These are phyloP conservation scores for Schlechtendalia chinensis DNA, from an alignment of 1,140 invertebrate species.

Conservation along the genomic window DNA sequence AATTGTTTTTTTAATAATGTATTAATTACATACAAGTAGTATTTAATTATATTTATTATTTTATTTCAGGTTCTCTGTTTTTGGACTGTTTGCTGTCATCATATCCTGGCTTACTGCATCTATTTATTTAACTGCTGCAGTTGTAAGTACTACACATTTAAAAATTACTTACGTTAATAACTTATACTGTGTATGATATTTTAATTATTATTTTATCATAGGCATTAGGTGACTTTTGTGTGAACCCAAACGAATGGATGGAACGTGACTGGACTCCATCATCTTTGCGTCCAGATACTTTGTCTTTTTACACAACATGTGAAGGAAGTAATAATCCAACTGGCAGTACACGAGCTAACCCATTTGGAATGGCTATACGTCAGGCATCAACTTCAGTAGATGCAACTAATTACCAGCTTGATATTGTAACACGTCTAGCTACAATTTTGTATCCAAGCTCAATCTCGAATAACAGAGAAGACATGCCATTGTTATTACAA, in stretches of 20 bases:
- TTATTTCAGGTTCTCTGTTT: constrained; percentile 70
- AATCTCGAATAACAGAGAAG: constrained; percentile 50
- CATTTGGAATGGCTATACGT: constrained; percentile 70
- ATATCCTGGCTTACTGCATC: constrained; percentile 85
- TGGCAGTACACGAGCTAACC: constrained; percentile 43
- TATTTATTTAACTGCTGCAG: constrained; percentile 74
- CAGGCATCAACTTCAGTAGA: constrained; percentile 72
- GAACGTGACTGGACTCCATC: constrained; percentile 54
- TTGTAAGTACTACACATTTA: constrained; percentile 57
- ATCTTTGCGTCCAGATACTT: constrained; percentile 61
- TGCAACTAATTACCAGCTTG: constrained; percentile 67
- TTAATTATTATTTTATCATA: constrained; percentile 51
- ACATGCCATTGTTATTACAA: constrained; percentile 44
- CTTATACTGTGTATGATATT: constrained; percentile 7
- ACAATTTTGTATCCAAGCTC: constrained; percentile 63
- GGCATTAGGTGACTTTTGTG: constrained; percentile 74
- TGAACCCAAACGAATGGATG: constrained; percentile 66
- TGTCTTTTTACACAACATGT: constrained; percentile 81
- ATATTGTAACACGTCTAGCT: constrained; percentile 63
- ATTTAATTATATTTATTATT: constrained; percentile 50
- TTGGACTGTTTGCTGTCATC: constrained; percentile 84
- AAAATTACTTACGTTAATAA: neutral
- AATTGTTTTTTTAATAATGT: neutral
- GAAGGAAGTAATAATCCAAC: constrained; percentile 59
- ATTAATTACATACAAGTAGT: neutral